These are phyloP conservation scores for Acanthiza pusilla DNA, from an alignment of 2,797 vertebrate genomes.

Conservation along the genomic window DNA sequence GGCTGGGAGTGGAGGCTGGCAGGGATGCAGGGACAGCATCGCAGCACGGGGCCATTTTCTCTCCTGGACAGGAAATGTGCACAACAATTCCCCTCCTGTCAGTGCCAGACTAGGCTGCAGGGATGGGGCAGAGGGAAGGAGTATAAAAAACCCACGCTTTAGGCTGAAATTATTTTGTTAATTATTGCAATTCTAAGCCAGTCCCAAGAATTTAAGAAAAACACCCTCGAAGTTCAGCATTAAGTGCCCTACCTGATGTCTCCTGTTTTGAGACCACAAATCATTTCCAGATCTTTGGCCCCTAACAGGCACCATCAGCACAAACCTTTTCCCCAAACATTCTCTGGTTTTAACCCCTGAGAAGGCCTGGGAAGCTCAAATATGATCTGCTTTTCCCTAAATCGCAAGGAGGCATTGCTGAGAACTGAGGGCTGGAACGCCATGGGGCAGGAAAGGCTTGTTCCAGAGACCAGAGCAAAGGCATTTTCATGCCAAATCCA, in stretches of 20 bases:
- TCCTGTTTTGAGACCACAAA: not conserved
- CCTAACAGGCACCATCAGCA: not conserved
- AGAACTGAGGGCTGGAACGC: not conserved
- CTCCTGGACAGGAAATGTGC: not conserved
- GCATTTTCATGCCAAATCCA: not conserved
- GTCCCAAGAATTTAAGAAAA: not conserved
- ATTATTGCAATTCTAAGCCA: not conserved
- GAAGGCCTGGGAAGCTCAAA: not conserved
- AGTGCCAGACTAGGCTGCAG: not conserved
- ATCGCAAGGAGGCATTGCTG: not conserved
- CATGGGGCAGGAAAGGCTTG: not conserved
- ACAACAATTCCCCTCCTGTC: not conserved
- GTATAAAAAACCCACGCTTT: rapidly evolving
- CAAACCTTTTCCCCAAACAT: not conserved
- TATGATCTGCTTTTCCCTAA: not conserved
- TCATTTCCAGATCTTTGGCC: not conserved
- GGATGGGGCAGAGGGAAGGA: not conserved
- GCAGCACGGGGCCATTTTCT: not conserved
- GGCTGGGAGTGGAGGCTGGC: not conserved
- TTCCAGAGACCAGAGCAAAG: not conserved
- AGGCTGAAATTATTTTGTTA: not conserved
- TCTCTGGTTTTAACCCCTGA: not conserved
- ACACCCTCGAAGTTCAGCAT: not conserved
- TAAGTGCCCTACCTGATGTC: not conserved
- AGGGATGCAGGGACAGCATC: not conserved